Evolutionary conservation across 2,113 vertebrate species (phyloP).

Genomic region (Neodontobutis hainanensis): DNA sequence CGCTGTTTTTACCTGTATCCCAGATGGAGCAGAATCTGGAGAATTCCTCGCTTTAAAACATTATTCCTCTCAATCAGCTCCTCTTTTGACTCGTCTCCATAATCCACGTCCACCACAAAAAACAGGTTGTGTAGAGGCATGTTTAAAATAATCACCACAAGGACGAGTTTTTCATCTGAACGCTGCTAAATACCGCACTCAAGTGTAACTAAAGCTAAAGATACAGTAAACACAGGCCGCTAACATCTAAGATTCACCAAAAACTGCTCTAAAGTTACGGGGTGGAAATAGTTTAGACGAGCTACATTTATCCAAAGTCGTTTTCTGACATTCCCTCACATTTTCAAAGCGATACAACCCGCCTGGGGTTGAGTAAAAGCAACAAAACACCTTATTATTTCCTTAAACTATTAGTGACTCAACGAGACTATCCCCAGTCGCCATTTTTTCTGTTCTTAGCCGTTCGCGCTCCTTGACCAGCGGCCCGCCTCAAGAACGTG

Average conservation of each 20-base stretch:
- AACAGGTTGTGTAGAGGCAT: constrained; percentile 81
- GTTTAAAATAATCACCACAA: not conserved
- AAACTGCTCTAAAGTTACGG: not conserved
- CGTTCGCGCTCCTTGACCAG: constrained; percentile 73
- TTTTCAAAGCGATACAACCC: rapidly evolving
- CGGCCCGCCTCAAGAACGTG: constrained; percentile 13
- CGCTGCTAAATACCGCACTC: not conserved
- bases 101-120: constrained; percentile 81
- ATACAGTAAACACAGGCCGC: too few relatives aligned
- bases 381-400: not conserved
- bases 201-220: too few relatives aligned
- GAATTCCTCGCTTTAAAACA: constrained; percentile 68
- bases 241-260: not conserved
- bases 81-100: constrained; percentile 32
- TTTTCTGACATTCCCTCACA: not conserved
- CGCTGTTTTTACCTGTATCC: constrained; percentile 67
- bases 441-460: constrained; percentile 74
- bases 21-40: constrained; percentile 80
- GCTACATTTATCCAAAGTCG: not conserved
- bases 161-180: not conserved
- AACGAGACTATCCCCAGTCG: constrained; percentile 44
- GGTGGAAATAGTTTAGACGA: not conserved
- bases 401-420: not conserved
- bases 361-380: too few relatives aligned
- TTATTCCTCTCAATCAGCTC: constrained; percentile 27